These are phyloP conservation scores for Cotesia congregata DNA, from an alignment of 2,888 invertebrate genomes.

Conservation along the genomic window DNA sequence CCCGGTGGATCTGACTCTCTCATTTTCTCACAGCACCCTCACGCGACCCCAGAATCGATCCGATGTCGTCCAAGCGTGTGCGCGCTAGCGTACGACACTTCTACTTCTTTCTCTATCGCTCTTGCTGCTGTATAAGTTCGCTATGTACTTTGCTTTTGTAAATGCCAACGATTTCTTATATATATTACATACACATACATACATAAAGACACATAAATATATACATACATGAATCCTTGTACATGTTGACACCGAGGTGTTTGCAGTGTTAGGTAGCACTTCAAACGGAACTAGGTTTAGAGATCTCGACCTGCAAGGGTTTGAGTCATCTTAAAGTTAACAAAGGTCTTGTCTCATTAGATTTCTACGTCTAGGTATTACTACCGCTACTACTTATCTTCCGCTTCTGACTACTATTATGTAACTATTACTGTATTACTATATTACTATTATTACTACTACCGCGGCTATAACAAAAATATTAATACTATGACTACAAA, in stretches of 20 bases:
- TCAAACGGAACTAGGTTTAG: slow-evolving; percentile 7
- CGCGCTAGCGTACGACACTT: slow-evolving; percentile 22
- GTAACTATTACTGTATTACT: background rate
- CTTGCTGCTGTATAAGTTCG: slow-evolving; percentile 13
- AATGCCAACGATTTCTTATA: background rate
- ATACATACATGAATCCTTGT: background rate
- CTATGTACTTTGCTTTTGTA: background rate
- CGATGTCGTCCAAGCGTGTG: slow-evolving; percentile 34
- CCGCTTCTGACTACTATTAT: background rate
- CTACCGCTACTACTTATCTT: background rate
- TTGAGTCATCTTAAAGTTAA: slow-evolving; percentile 44
- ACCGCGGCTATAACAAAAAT: too few species aligned
- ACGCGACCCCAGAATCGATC: slow-evolving; percentile 18
- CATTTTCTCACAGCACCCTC: slow-evolving; percentile 17
- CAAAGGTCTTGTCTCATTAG: slow-evolving; percentile 50
- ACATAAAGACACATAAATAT: background rate
- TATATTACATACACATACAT: background rate
- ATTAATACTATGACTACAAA: background rate
- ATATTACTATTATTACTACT: background rate
- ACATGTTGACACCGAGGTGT: background rate
- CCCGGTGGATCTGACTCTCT: slow-evolving; percentile 22
- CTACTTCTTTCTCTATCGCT: slow-evolving; percentile 12
- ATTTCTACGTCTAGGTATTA: slow-evolving; percentile 24
- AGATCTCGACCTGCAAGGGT: slow-evolving; percentile 27
- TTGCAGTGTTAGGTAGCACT: slow-evolving; percentile 7